Conservation (phyloP, 1,140 invertebrate species). For the Brachionus asplanchnoidis region DNA sequence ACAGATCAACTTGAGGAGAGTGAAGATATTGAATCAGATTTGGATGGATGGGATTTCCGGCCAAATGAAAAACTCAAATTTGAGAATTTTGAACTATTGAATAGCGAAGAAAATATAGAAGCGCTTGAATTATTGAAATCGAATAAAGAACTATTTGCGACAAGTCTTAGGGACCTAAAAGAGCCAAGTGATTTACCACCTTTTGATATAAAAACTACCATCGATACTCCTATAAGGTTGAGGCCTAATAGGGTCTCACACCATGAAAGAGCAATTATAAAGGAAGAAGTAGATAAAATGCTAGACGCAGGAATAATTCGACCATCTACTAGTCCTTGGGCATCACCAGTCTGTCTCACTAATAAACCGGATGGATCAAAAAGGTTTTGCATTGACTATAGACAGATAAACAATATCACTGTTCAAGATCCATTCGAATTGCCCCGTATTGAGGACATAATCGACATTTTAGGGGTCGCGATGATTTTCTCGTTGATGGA, state of each 20-base stretch:
- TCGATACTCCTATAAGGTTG: conserved; percentile 4
- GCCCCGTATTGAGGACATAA: background rate
- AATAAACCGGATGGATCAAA: conserved; percentile 58
- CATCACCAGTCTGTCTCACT: conserved; percentile 44
- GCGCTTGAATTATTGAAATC: too few relatives aligned
- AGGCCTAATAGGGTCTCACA: background rate
- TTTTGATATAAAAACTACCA: background rate
- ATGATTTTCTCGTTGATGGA: background rate
- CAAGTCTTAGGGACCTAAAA: background rate
- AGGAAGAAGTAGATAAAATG: conserved; percentile 10
- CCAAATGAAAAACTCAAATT: too few relatives aligned
- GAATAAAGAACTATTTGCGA: background rate
- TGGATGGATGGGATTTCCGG: too few relatives aligned
- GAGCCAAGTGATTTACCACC: background rate
- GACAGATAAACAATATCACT: conserved; percentile 43
- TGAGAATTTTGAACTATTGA: too few relatives aligned
- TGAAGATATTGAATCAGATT: too few relatives aligned
- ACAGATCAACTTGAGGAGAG: too few relatives aligned
- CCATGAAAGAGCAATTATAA: background rate
- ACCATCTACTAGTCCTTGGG: background rate
- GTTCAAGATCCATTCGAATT: background rate
- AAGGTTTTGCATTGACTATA: conserved; percentile 58
- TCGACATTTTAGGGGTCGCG: background rate
- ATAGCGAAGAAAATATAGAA: too few relatives aligned
- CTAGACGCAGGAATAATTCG: conserved; percentile 9